These are phyloP conservation scores for Turdus rufiventris DNA, from an alignment of 2,113 vertebrate species.

Conservation along the genomic window DNA sequence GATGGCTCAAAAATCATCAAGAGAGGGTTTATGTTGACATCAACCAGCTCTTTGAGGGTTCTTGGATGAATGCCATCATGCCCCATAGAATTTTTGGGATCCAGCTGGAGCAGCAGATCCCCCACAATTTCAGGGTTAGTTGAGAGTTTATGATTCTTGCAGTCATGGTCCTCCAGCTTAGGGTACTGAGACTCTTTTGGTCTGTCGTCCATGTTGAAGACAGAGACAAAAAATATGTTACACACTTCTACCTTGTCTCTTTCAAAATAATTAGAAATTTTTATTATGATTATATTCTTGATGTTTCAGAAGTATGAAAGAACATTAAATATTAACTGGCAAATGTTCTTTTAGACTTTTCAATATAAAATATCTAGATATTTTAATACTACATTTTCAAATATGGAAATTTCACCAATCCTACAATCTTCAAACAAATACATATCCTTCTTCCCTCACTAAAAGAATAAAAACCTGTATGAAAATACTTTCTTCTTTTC, in stretches of 20 bases:
- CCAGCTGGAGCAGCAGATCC: background rate
- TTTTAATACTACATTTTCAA: background rate
- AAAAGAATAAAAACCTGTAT: background rate
- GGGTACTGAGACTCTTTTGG: background rate
- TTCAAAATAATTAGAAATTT: background rate
- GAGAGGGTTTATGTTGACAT: background rate
- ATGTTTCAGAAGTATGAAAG: background rate
- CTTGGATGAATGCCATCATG: background rate
- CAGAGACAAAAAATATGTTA: background rate
- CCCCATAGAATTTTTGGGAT: background rate
- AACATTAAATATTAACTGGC: background rate
- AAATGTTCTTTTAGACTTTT: background rate
- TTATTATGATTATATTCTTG: background rate
- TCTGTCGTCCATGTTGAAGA: background rate
- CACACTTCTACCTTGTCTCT: background rate
- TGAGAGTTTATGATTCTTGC: background rate
- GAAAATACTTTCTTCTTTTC: background rate
- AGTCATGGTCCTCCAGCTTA: background rate
- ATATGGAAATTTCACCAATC: background rate
- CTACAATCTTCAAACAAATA: background rate
- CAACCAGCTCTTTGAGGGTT: background rate
- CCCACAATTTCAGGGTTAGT: no score
- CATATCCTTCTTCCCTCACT: background rate
- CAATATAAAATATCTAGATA: background rate
- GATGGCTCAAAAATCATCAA: background rate